Conservation (phyloP, 2,113 vertebrate species). For the Chloroceryle aenea region DNA sequence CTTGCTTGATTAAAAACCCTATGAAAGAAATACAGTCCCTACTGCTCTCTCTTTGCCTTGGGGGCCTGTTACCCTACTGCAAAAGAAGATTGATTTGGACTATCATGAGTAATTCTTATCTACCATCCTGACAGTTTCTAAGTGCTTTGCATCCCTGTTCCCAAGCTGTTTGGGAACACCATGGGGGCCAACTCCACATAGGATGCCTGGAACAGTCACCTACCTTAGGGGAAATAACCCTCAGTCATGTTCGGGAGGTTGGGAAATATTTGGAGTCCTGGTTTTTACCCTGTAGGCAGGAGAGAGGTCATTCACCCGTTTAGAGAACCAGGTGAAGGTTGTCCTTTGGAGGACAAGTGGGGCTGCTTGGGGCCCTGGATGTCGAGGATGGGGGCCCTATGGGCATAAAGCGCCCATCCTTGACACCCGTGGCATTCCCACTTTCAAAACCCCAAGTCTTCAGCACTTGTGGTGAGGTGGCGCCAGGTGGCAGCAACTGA, state of each 20-base stretch:
- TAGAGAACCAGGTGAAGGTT: background rate
- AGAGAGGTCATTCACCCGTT: background rate
- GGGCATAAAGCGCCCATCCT: background rate
- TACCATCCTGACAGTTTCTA: background rate
- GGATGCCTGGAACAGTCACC: background rate
- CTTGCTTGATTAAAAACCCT: background rate
- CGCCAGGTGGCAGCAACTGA: constrained; percentile 65
- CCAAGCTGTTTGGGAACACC: background rate
- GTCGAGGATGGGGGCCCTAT: background rate
- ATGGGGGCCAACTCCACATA: background rate
- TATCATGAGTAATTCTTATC: background rate
- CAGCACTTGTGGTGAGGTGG: background rate
- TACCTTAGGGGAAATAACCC: constrained; percentile 5
- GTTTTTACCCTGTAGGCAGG: background rate
- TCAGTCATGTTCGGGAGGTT: background rate
- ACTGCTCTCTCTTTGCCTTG: background rate
- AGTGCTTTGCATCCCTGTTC: background rate
- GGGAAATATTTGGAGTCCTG: constrained; percentile 32
- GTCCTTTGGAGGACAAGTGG: background rate
- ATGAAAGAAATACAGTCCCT: background rate
- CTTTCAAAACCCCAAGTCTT: background rate
- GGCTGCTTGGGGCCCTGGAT: background rate
- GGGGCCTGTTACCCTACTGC: background rate
- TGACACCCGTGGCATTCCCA: background rate
- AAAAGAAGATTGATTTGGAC: background rate